Conservation (phyloP, 2,888 invertebrate genomes). For the Drosophila phalerata region DNA sequence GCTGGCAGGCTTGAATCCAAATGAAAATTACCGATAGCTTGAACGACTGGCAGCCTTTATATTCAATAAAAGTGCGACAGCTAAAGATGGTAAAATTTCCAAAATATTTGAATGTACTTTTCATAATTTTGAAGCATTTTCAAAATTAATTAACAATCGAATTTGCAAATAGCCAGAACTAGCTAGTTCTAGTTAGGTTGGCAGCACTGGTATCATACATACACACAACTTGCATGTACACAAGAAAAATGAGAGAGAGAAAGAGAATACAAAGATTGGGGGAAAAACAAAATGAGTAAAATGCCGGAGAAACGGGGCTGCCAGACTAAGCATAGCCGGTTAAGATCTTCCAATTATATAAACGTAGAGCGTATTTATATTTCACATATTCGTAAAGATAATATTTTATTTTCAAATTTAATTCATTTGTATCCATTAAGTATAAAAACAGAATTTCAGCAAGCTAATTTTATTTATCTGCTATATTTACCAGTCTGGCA, state of each 20-base stretch:
- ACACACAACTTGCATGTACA: slow-evolving; percentile 57
- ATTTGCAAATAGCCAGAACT: too few relatives aligned
- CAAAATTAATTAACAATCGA: too few relatives aligned
- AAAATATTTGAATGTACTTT: too few relatives aligned
- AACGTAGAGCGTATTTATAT: neutral
- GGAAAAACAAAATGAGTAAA: slow-evolving; percentile 59
- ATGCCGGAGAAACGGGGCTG: slow-evolving; percentile 53
- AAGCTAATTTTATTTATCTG: neutral
- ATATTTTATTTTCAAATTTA: neutral
- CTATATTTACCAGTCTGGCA: slow-evolving; percentile 52
- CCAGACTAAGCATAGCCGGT: slow-evolving; percentile 38
- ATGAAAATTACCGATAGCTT: too few relatives aligned
- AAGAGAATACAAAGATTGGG: slow-evolving; percentile 44
- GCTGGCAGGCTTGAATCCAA: too few relatives aligned
- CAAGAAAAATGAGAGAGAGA: slow-evolving; percentile 47
- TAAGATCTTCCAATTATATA: neutral
- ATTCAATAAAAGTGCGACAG: too few relatives aligned
- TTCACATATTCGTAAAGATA: neutral
- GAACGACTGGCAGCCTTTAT: too few relatives aligned
- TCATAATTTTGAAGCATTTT: too few relatives aligned
- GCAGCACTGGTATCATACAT: slow-evolving; percentile 31
- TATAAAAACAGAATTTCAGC: neutral
- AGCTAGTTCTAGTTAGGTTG: too few relatives aligned
- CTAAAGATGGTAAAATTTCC: too few relatives aligned
- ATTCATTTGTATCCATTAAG: neutral